These are phyloP conservation scores for Tapirus indicus DNA, from an alignment of 2,797 vertebrate genomes.

Conservation along the genomic window DNA sequence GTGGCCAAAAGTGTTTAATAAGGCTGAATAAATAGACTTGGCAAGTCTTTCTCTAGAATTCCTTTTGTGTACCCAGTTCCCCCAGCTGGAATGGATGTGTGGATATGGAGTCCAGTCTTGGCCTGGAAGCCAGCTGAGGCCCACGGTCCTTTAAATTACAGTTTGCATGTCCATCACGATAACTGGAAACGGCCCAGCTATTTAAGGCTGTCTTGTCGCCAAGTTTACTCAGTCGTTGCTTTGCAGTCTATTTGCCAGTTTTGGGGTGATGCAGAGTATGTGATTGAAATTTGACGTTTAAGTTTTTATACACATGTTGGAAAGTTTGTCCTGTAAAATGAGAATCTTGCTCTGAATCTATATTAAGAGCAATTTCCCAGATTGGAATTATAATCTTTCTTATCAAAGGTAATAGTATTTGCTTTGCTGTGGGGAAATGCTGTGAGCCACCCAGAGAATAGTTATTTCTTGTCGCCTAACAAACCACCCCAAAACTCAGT, in stretches of 20 bases:
- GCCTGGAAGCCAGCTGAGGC: not conserved
- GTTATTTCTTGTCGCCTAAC: not conserved
- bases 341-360: not conserved
- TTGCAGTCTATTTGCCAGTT: not conserved
- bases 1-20: conserved; percentile 24
- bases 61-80: not conserved
- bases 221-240: not conserved
- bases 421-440: not conserved
- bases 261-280: not conserved
- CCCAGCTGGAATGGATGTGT: not conserved
- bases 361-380: conserved; percentile 18
- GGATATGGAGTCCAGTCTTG: not conserved
- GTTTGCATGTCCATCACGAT: not conserved
- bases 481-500: not conserved
- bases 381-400: not conserved
- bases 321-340: conserved; percentile 19
- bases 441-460: conserved; percentile 1
- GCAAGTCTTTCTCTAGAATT: conserved; percentile 43
- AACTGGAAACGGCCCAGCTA: not conserved
- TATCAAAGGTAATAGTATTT: not conserved
- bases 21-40: not conserved
- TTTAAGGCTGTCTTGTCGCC: not conserved
- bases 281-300: conserved; percentile 38
- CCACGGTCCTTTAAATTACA: not conserved
- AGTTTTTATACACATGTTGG: not conserved